A percentile compares a stretch with the other conserved stretches of the same genome.
phyloP scores from a whole-genome alignment of 1,140 invertebrate species.

The Macrobrachium nipponense region DNA sequence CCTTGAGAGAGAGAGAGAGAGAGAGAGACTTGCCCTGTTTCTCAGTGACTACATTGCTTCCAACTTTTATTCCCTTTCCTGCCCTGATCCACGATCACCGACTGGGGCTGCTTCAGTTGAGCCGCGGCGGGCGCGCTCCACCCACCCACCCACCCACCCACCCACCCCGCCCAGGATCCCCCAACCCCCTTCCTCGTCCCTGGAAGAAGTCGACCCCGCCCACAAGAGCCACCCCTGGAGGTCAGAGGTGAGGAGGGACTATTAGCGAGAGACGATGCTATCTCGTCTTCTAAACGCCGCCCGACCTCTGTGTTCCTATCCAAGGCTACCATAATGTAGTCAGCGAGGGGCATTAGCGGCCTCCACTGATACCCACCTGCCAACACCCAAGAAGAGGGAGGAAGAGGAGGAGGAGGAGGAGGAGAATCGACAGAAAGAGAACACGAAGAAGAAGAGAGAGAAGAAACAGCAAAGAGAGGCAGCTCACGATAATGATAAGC shows the following conservation, averaged over 20 bases:
- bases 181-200: neutral
- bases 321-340: conserved; percentile 31
- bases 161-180: neutral
- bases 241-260: conserved; percentile 22
- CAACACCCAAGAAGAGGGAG: no score
- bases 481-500: no score
- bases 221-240: neutral
- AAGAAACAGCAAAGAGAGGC: no score
- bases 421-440: no score
- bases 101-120: neutral
- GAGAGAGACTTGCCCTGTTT: neutral
- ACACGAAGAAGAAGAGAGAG: no score
- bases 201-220: neutral
- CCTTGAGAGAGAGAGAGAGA: neutral
- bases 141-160: neutral
- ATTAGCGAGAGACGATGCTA: conserved; percentile 23
- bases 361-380: no score
- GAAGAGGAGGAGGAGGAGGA: no score
- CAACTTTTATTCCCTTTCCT: conserved; percentile 4
- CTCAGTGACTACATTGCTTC: neutral
- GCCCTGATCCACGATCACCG: neutral
- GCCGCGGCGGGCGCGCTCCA: neutral
- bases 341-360: neutral
- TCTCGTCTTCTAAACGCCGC: conserved; percentile 11
- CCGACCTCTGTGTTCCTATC: conserved; percentile 17